phyloP scores from a whole-genome alignment of 2,797 vertebrate species.

The Toxotes lorentzi region DNA sequence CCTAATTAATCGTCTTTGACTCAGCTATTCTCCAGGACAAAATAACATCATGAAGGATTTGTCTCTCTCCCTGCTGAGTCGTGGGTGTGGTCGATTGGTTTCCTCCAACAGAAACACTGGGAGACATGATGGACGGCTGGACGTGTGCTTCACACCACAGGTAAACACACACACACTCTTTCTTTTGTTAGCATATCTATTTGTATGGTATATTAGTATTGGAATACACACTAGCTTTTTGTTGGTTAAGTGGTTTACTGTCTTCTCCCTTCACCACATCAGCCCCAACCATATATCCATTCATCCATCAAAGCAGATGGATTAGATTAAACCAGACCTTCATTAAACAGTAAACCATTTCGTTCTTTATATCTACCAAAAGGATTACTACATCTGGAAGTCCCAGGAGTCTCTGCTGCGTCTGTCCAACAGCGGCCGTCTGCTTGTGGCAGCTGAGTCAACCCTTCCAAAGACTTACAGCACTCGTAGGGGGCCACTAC shows the following conservation, averaged over 20 bases:
- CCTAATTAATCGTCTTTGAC: background rate
- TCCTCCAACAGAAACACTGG: constrained; percentile 65
- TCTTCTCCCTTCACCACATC: background rate
- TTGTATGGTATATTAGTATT: too few species aligned
- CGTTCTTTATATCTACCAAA: constrained; percentile 10
- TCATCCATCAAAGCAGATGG: too few species aligned
- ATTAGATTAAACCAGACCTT: background rate
- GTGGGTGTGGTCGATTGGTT: constrained; percentile 81
- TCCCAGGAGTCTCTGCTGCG: constrained; percentile 74
- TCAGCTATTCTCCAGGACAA: background rate
- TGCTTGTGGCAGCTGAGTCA: constrained; percentile 54
- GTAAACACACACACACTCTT: constrained; percentile 43
- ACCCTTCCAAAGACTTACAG: constrained; percentile 87
- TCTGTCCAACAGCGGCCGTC: constrained; percentile 66
- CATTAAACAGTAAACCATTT: background rate
- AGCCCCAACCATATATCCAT: background rate
- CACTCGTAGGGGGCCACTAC: constrained; percentile 82
- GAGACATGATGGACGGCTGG: constrained; percentile 80
- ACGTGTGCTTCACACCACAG: constrained; percentile 87
- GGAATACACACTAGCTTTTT: too few species aligned
- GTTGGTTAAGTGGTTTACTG: too few species aligned
- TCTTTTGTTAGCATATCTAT: background rate
- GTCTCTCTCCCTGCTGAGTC: constrained; percentile 85
- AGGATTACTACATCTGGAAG: constrained; percentile 90
- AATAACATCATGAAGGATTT: constrained; percentile 76